A percentile compares a stretch with the other conserved stretches of the same genome.
Conservation (phyloP, 2,888 invertebrate genomes). For the Aspidiotus rigidus region DNA sequence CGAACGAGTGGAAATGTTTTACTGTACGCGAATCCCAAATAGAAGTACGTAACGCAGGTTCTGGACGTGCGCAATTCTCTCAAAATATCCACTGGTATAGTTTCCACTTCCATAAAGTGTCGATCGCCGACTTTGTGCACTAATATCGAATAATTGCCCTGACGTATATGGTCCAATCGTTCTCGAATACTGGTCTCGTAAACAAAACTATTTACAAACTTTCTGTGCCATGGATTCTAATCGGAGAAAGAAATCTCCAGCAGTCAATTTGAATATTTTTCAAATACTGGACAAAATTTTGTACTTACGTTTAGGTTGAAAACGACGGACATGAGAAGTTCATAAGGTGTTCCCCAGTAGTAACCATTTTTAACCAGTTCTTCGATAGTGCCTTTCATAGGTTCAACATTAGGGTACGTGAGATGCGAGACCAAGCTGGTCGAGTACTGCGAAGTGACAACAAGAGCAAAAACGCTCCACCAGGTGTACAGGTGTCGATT, state of each 20-base stretch:
- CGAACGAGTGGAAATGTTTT: conserved; percentile 31
- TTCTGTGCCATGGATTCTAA: conserved; percentile 33
- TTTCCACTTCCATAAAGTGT: conserved; percentile 35
- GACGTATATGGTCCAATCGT: conserved; percentile 25
- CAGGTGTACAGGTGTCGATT: conserved; percentile 27
- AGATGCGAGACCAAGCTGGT: conserved; percentile 35
- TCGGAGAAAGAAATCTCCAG: too few species aligned
- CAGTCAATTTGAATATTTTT: too few species aligned
- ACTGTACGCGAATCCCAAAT: conserved; percentile 32
- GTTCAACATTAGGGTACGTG: conserved; percentile 34
- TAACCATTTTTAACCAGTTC: conserved; percentile 31
- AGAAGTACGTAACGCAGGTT: conserved; percentile 28
- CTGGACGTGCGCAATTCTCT: conserved; percentile 33
- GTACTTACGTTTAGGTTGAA: background rate
- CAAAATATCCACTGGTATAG: conserved; percentile 31
- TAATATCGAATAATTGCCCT: conserved; percentile 34
- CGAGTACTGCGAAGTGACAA: conserved; percentile 35
- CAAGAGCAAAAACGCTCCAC: conserved; percentile 35
- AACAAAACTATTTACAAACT: conserved; percentile 31
- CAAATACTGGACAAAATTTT: too few species aligned
- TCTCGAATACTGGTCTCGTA: conserved; percentile 25
- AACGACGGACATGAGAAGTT: conserved; percentile 7
- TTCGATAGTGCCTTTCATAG: conserved; percentile 25
- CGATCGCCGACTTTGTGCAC: conserved; percentile 33
- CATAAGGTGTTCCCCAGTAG: conserved; percentile 35